Evolutionary conservation across 2,888 invertebrate genomes (phyloP).

Genomic region (Euphydryas editha): DNA sequence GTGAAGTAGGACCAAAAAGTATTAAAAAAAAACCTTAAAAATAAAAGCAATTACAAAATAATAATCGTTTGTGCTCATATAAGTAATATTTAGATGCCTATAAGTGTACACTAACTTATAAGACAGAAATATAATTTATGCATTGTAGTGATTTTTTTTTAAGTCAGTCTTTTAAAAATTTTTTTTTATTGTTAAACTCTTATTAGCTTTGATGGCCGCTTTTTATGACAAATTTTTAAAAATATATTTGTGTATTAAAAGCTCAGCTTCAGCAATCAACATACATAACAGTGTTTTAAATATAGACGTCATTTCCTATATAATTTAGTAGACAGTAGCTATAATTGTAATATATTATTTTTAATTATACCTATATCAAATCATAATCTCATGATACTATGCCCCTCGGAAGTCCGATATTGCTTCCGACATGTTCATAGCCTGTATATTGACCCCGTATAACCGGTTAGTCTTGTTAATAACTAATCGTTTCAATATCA

Average conservation of each 20-base stretch:
- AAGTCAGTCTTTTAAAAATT: too few relatives aligned
- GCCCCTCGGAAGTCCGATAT: slow-evolving; percentile 23
- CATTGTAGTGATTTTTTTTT: too few relatives aligned
- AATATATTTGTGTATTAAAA: too few relatives aligned
- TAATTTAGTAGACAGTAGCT: neutral
- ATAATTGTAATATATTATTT: neutral
- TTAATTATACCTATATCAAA: slow-evolving; percentile 7
- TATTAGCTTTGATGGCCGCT: too few relatives aligned
- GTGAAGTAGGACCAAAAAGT: neutral
- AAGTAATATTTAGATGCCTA: too few relatives aligned
- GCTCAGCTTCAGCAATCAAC: neutral
- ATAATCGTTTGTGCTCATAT: too few relatives aligned
- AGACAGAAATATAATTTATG: too few relatives aligned
- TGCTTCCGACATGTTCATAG: slow-evolving; percentile 21
- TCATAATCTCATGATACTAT: neutral
- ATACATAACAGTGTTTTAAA: neutral
- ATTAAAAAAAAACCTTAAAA: too few relatives aligned
- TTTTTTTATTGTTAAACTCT: too few relatives aligned
- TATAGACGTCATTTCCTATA: neutral
- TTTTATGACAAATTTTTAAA: too few relatives aligned
- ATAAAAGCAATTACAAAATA: too few relatives aligned
- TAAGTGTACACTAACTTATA: too few relatives aligned
- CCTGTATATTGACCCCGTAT: slow-evolving; percentile 15
- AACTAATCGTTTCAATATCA: slow-evolving; percentile 8
- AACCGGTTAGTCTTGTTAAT: slow-evolving; percentile 23